Evolutionary conservation across 92 coral and sea anemone species (phyloP), one percentile per base, ranked within the genome.

Genomic region (Epizoanthus ramosus): DNA sequence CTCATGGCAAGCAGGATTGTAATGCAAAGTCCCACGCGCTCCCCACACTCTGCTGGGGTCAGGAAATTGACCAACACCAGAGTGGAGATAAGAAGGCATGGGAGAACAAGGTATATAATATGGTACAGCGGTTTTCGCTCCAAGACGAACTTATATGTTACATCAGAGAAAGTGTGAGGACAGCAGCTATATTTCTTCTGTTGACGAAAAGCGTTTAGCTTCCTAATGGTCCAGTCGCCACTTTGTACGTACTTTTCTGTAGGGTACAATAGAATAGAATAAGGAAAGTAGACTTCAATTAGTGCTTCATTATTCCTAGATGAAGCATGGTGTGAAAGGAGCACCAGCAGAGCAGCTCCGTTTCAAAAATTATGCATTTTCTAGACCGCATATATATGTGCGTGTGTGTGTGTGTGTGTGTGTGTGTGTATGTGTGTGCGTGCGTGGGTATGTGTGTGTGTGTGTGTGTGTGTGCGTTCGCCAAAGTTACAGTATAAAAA

Each of bases 1-100:
- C 81, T 75, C 81, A 75, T 75, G 57, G 81, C 68, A 3, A 75
- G 67, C 1, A 75, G 81, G 3, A 73, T 33, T 8, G 80, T 73
- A 22, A 73, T 73, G 19, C 80, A 73, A 33, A 73, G 80, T n/a
- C 81, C 81, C 2, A 75, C 53, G 2, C 81, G 66, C 67, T 75
- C 81, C 2, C 81, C 81, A 31, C 81, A 52, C 7, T 57, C 81
- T 2, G 21, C 67, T 16, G 81, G 81, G 33, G 53, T 63, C 43
- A 50, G 12, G 50, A 75, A 75, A 28, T 63, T 50, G 67, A 75
- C 31, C 12, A 75, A 52, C 18, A 63, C 53, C 33, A 75, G 68
- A 0, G 41, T 21, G 24, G 69, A 59, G 35, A 75, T 75, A 0
- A 75, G 16, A 63, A 75, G 66, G 67, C 81, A 75, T 15, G 81